Evolutionary conservation across 2,888 invertebrate species (phyloP).

Genomic region (Coenonympha glycerion): DNA sequence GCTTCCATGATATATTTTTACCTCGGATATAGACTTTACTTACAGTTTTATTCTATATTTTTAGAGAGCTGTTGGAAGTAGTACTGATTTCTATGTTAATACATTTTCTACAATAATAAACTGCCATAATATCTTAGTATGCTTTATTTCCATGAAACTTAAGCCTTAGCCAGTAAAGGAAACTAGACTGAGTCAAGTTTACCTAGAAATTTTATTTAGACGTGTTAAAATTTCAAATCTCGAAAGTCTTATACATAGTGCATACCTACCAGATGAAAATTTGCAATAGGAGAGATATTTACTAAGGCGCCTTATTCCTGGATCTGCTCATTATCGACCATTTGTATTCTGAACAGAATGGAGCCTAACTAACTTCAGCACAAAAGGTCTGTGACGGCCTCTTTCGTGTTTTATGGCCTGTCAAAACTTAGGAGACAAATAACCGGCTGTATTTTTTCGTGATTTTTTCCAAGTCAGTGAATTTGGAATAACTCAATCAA

Average conservation of each 20-base stretch:
- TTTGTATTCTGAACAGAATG: slow-evolving; percentile 22
- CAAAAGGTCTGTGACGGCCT: slow-evolving; percentile 16
- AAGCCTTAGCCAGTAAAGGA: too few relatives aligned
- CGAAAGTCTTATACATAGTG: not conserved
- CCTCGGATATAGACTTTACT: too few relatives aligned
- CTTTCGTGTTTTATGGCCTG: slow-evolving; percentile 7
- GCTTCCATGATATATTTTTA: not conserved
- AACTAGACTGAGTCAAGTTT: too few relatives aligned
- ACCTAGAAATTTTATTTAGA: too few relatives aligned
- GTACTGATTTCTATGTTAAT: too few relatives aligned
- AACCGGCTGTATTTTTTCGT: slow-evolving; percentile 5
- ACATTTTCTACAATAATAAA: too few relatives aligned
- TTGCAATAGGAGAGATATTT: slow-evolving; percentile 15
- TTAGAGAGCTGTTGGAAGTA: too few relatives aligned
- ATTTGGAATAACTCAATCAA: slow-evolving; percentile 2
- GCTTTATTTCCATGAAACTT: too few relatives aligned
- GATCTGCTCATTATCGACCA: slow-evolving; percentile 21
- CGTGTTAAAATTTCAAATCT: not conserved
- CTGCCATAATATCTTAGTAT: too few relatives aligned
- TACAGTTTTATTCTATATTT: too few relatives aligned
- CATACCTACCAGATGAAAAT: slow-evolving; percentile 13
- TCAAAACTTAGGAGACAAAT: slow-evolving; percentile 10
- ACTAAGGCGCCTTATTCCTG: slow-evolving; percentile 13
- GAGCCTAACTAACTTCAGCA: slow-evolving; percentile 20
- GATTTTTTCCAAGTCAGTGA: not conserved